A percentile compares a stretch with the other conserved stretches of the same genome.
Conservation (phyloP, 2,888 invertebrate genomes). For the Cataglyphis livida region DNA sequence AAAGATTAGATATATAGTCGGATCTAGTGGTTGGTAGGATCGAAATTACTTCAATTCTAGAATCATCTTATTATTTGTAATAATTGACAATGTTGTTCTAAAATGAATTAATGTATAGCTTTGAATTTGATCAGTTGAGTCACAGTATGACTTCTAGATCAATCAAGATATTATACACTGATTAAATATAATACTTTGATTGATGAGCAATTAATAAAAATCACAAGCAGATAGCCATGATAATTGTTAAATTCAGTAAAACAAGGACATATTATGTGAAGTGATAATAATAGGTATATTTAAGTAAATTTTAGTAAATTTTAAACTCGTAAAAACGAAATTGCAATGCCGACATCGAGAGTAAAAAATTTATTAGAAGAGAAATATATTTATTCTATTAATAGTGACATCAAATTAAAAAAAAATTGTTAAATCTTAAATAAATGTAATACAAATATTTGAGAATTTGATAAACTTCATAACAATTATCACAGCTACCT, state of each 20-base stretch:
- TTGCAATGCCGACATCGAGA: too few relatives aligned
- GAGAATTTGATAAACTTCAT: too few relatives aligned
- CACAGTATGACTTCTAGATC: slow-evolving; percentile 52
- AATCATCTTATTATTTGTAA: slow-evolving; percentile 77
- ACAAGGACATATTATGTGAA: too few relatives aligned
- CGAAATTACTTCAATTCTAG: slow-evolving; percentile 70
- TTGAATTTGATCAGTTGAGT: slow-evolving; percentile 61
- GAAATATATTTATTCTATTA: too few relatives aligned
- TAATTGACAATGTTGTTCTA: slow-evolving; percentile 81
- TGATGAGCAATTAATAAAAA: slow-evolving; percentile 51
- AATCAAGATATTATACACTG: slow-evolving; percentile 24
- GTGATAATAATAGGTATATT: too few relatives aligned
- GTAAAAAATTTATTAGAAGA: too few relatives aligned
- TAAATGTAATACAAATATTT: too few relatives aligned
- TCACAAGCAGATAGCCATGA: slow-evolving; percentile 61
- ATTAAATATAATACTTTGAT: slow-evolving; percentile 33
- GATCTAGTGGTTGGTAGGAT: slow-evolving; percentile 75
- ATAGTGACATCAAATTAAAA: too few relatives aligned
- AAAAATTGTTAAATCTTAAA: too few relatives aligned
- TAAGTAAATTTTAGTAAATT: too few relatives aligned
- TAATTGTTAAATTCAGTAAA: slow-evolving; percentile 70
- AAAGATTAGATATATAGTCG: slow-evolving; percentile 67
- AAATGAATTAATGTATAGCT: slow-evolving; percentile 72
- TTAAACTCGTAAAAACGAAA: too few relatives aligned
- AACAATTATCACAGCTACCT: too few relatives aligned